These are phyloP conservation scores for Tethya wilhelma DNA, from an alignment of 37 sponge, comb jelly and placozoan genomes.

Conservation along the genomic window DNA sequence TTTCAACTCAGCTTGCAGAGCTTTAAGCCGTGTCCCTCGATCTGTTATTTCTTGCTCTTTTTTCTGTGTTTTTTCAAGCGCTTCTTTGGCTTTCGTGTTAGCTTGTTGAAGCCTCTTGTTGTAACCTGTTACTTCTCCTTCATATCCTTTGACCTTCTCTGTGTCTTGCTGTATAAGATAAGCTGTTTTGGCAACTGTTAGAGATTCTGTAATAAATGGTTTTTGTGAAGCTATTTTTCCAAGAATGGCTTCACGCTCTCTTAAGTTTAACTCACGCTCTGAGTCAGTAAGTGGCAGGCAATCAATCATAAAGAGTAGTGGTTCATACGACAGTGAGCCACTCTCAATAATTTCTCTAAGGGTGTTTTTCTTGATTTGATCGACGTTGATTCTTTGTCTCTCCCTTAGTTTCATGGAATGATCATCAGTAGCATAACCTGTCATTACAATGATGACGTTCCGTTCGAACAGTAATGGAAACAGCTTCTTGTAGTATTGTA, in stretches of 20 bases:
- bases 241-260: conserved; percentile 5
- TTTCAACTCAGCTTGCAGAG: neutral
- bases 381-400: conserved; percentile 24
- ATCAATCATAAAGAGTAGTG: conserved; percentile 39
- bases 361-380: conserved; percentile 9
- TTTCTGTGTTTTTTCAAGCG: neutral
- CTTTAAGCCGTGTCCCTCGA: neutral
- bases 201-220: neutral
- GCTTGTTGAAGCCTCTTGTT: neutral
- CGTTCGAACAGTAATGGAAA: conserved; percentile 37
- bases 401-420: conserved; percentile 5
- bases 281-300: conserved; percentile 23
- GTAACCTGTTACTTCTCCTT: conserved; percentile 39
- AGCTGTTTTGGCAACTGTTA: conserved; percentile 33
- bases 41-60: neutral
- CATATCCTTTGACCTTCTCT: neutral
- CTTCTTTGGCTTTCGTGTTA: neutral
- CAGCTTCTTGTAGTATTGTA: conserved; percentile 42
- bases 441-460: conserved; percentile 46
- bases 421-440: conserved; percentile 32
- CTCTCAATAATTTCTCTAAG: conserved; percentile 4
- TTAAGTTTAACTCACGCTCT: neutral
- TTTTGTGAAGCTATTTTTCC: conserved; percentile 4
- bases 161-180: neutral
- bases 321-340: neutral